Conservation (phyloP, 1,140 invertebrate species). For the Drosophila rufa region DNA sequence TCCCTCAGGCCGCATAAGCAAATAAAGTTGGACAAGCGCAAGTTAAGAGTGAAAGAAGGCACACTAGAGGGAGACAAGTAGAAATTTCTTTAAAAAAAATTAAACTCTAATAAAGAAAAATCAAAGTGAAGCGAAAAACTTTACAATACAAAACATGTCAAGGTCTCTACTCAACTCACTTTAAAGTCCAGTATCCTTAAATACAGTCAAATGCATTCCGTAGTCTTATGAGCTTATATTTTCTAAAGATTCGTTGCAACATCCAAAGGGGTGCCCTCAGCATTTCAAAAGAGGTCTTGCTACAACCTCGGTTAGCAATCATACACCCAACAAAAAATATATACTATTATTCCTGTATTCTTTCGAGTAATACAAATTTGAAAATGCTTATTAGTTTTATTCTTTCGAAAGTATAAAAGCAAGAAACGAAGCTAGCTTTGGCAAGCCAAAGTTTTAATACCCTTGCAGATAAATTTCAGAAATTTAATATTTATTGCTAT, state of each 20-base stretch:
- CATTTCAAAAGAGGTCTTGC: too few species aligned
- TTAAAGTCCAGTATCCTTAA: not conserved
- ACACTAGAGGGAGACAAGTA: not conserved
- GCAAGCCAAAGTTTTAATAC: too few species aligned
- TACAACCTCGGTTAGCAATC: too few species aligned
- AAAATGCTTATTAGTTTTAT: too few species aligned
- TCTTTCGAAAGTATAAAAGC: too few species aligned
- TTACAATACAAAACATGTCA: conserved; percentile 4
- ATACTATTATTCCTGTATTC: too few species aligned
- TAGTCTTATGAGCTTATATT: not conserved
- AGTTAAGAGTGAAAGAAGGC: not conserved
- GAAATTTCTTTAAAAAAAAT: conserved; percentile 4
- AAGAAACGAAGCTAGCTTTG: too few species aligned
- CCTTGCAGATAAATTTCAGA: too few species aligned
- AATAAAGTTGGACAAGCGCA: conserved; percentile 12
- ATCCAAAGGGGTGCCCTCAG: too few species aligned
- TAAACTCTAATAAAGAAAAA: conserved; percentile 4
- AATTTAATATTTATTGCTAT: too few species aligned
- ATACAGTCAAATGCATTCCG: not conserved
- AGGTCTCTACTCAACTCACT: not conserved
- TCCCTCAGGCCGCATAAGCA: conserved; percentile 4
- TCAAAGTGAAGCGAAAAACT: conserved; percentile 8
- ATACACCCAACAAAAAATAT: too few species aligned
- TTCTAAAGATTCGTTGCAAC: not conserved
- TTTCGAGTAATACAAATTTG: too few species aligned